These are phyloP conservation scores for Ctenicera cuprea DNA, from an alignment of 2,888 invertebrate genomes.

Conservation along the genomic window DNA sequence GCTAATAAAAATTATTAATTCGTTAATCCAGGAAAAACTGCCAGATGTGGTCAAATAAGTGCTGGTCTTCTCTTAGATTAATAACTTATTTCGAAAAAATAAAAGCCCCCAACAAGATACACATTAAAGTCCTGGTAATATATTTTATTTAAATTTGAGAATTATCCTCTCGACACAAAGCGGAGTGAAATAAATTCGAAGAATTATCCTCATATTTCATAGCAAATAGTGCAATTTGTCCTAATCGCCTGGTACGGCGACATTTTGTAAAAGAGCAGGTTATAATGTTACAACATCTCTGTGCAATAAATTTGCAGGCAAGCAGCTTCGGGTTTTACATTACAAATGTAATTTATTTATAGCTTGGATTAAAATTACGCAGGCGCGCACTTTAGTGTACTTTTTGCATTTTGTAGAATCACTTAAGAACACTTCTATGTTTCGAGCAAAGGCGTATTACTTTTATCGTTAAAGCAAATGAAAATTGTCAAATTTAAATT, in stretches of 20 bases:
- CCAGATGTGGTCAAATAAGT: neutral
- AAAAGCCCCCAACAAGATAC: neutral
- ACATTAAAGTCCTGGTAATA: neutral
- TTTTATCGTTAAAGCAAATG: too few relatives aligned
- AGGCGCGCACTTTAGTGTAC: slow-evolving; percentile 6
- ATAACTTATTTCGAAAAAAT: neutral
- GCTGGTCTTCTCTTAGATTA: neutral
- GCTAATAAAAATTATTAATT: slow-evolving; percentile 16
- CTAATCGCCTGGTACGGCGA: slow-evolving; percentile 54
- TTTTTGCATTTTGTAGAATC: too few relatives aligned
- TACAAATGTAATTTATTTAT: slow-evolving; percentile 52
- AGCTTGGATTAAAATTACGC: slow-evolving; percentile 11
- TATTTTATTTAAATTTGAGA: slow-evolving; percentile 40
- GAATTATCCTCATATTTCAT: slow-evolving; percentile 57
- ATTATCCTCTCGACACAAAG: slow-evolving; percentile 37
- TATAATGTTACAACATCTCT: slow-evolving; percentile 57
- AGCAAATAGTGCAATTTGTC: slow-evolving; percentile 60
- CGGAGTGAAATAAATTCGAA: slow-evolving; percentile 54
- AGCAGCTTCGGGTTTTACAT: slow-evolving; percentile 57
- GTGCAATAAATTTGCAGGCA: slow-evolving; percentile 56
- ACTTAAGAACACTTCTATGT: too few relatives aligned
- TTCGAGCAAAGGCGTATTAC: too few relatives aligned
- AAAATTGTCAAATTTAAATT: too few relatives aligned
- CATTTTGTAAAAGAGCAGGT: slow-evolving; percentile 54
- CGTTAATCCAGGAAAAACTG: slow-evolving; percentile 15